These are phyloP conservation scores for human DNA, from an alignment of 2,113 vertebrate species.

Conservation along the genomic window DNA sequence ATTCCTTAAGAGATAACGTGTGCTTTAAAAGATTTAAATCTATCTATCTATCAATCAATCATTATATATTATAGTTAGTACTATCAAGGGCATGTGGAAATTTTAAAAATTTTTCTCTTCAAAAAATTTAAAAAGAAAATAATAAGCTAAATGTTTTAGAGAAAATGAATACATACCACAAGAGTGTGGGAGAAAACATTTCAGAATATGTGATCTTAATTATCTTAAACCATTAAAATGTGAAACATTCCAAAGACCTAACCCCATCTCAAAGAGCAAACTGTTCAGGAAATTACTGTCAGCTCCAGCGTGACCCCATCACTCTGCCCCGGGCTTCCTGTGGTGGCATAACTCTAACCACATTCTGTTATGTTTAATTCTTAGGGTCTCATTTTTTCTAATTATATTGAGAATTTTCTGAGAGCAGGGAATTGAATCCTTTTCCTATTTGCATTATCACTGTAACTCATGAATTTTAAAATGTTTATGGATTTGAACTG, in stretches of 20 bases:
- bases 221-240: neutral
- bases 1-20: neutral
- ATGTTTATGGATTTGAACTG: neutral
- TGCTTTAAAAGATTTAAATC: neutral
- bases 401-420: neutral
- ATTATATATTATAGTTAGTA: neutral
- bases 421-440: neutral
- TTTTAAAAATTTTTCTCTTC: neutral
- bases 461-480: neutral
- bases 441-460: neutral
- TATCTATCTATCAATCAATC: too few relatives aligned
- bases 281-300: neutral
- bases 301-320: neutral
- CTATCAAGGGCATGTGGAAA: neutral
- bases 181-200: neutral
- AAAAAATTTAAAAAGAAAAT: neutral
- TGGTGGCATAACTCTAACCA: fast-evolving
- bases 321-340: fast-evolving
- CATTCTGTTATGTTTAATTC: too few relatives aligned
- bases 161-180: neutral
- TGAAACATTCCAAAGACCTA: neutral
- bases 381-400: neutral
- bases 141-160: neutral
- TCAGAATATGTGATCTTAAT: neutral
- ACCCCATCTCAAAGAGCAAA: neutral